These are phyloP conservation scores for Diprion similis DNA, from an alignment of 1,140 invertebrate species.

Conservation along the genomic window DNA sequence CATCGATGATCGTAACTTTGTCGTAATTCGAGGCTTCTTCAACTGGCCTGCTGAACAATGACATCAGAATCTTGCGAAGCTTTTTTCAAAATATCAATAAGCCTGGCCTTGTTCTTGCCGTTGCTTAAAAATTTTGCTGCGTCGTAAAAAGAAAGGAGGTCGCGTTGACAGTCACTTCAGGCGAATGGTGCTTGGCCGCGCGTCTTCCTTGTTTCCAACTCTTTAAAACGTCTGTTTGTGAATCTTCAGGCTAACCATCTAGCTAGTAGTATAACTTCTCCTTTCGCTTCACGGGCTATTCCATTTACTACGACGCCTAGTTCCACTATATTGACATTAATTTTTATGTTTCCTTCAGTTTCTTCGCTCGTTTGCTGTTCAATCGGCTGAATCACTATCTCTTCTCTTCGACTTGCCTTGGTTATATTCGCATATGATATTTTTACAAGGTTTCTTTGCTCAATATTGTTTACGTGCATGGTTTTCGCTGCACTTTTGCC, in stretches of 20 bases:
- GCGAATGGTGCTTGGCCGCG: background rate
- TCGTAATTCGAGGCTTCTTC: slow-evolving; percentile 36
- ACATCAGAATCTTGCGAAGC: background rate
- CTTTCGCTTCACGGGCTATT: no score
- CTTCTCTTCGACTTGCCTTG: no score
- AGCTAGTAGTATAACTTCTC: no score
- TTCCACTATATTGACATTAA: no score
- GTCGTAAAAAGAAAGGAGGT: background rate
- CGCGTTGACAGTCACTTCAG: background rate
- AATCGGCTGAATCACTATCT: no score
- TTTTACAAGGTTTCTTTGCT: no score
- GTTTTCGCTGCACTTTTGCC: no score
- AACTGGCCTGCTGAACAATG: slow-evolving; percentile 20
- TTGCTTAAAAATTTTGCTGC: slow-evolving; percentile 22
- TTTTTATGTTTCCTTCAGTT: no score
- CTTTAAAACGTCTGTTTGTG: background rate
- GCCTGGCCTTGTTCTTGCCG: slow-evolving; percentile 17
- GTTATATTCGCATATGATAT: no score
- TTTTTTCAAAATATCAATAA: slow-evolving; percentile 16
- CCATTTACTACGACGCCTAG: no score
- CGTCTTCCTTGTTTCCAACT: background rate
- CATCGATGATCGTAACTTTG: slow-evolving; percentile 43
- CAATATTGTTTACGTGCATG: no score
- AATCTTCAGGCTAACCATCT: slow-evolving; percentile 14
- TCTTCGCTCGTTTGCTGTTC: no score